These are phyloP conservation scores for Rhipidura dahli DNA, from an alignment of 2,113 vertebrate genomes.

Conservation along the genomic window DNA sequence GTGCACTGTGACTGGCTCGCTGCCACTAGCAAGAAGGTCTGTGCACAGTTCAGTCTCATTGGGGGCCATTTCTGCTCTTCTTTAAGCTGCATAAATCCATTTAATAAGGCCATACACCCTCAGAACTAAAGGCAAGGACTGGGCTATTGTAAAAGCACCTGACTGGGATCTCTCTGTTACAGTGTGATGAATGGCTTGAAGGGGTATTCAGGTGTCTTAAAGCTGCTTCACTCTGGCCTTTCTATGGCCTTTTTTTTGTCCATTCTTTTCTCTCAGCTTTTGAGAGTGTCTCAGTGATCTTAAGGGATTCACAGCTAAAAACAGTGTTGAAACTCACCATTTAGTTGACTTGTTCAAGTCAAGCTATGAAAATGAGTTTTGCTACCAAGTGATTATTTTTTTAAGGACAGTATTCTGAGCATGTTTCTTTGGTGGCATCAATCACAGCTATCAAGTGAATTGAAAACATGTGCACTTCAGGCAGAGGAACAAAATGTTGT, in stretches of 20 bases:
- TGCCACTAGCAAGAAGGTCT: constrained; percentile 3
- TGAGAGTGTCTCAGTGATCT: neutral
- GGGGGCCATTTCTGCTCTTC: neutral
- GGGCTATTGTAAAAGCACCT: neutral
- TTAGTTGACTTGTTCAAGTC: neutral
- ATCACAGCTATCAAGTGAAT: constrained; percentile 31
- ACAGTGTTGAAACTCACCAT: neutral
- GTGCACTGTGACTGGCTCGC: neutral
- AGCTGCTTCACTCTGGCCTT: neutral
- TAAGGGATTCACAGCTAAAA: neutral
- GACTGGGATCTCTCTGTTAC: neutral
- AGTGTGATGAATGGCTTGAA: neutral
- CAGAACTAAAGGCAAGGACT: neutral
- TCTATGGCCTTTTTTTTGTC: neutral
- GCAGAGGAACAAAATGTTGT: constrained; percentile 5
- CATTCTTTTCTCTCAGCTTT: neutral
- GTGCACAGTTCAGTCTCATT: neutral
- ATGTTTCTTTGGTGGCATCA: constrained; percentile 35
- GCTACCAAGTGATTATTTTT: neutral
- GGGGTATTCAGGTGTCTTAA: neutral
- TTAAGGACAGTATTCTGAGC: constrained; percentile 1
- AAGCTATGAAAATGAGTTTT: neutral
- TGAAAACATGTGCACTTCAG: constrained; percentile 52
- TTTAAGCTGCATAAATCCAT: neutral
- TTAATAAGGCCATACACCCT: neutral